Evolutionary conservation across 2,113 vertebrate species (phyloP).

Genomic region (Chauna torquata): DNA sequence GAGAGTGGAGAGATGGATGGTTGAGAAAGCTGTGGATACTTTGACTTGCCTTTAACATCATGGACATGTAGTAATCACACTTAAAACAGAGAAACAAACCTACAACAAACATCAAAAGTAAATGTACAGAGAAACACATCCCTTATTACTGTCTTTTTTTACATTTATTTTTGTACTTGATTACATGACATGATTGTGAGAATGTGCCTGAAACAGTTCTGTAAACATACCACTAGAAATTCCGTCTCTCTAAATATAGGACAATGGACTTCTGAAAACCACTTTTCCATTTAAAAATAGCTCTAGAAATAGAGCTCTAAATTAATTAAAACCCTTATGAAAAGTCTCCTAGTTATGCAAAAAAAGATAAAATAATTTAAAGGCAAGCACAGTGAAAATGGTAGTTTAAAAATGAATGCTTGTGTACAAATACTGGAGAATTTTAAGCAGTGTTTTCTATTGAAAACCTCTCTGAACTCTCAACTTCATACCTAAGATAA

Average conservation of each 20-base stretch:
- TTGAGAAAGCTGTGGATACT: background rate
- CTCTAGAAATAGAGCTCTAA: background rate
- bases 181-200: background rate
- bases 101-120: background rate
- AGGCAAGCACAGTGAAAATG: background rate
- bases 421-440: background rate
- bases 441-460: background rate
- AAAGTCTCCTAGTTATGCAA: background rate
- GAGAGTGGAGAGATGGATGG: background rate
- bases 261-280: background rate
- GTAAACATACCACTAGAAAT: background rate
- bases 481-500: constrained; percentile 38
- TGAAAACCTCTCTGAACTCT: background rate
- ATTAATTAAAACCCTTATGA: background rate
- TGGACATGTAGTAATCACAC: background rate
- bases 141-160: background rate
- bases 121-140: background rate
- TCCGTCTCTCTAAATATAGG: background rate
- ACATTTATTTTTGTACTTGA: background rate
- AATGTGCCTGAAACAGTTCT: background rate
- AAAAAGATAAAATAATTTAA: background rate
- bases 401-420: background rate
- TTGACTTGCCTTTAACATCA: background rate
- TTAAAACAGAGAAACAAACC: background rate
- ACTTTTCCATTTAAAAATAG: background rate